Conservation (phyloP, 2,888 invertebrate species). For the Panopea generosa region DNA sequence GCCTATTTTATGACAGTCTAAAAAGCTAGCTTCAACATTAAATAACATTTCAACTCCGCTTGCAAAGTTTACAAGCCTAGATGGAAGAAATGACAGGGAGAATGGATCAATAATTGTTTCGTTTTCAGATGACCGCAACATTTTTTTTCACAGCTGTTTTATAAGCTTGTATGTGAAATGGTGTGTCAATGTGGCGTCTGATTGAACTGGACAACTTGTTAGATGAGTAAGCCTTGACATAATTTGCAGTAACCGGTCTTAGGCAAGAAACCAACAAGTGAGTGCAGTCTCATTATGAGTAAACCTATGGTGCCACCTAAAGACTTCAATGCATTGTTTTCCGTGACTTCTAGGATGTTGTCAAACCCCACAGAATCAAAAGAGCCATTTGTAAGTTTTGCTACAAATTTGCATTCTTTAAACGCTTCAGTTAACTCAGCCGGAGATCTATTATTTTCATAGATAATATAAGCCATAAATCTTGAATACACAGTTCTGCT, state of each 20-base stretch:
- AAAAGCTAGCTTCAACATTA: too few relatives aligned
- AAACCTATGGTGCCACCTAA: conserved; percentile 32
- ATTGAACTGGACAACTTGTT: background rate
- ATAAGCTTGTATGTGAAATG: conserved; percentile 3
- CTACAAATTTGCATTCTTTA: conserved; percentile 1
- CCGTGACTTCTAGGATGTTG: conserved; percentile 22
- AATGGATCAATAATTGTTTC: conserved; percentile 18
- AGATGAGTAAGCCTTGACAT: background rate
- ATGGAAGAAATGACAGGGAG: background rate
- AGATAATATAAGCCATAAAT: conserved; percentile 9
- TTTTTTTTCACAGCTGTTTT: background rate
- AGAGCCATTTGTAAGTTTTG: background rate
- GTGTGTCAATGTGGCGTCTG: background rate
- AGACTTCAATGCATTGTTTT: conserved; percentile 34
- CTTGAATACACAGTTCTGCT: conserved; percentile 8
- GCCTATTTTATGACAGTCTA: too few relatives aligned
- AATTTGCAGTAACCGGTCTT: conserved; percentile 13
- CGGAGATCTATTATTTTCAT: background rate
- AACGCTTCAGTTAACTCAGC: background rate
- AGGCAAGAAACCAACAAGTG: conserved; percentile 8
- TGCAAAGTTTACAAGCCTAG: background rate
- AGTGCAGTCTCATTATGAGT: conserved; percentile 15
- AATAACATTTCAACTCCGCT: background rate
- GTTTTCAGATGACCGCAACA: background rate
- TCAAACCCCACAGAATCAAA: conserved; percentile 25